A percentile compares a stretch with the other conserved stretches of the same genome.
Conservation (phyloP, 2,797 vertebrate species). For the Myotis daubentonii region DNA sequence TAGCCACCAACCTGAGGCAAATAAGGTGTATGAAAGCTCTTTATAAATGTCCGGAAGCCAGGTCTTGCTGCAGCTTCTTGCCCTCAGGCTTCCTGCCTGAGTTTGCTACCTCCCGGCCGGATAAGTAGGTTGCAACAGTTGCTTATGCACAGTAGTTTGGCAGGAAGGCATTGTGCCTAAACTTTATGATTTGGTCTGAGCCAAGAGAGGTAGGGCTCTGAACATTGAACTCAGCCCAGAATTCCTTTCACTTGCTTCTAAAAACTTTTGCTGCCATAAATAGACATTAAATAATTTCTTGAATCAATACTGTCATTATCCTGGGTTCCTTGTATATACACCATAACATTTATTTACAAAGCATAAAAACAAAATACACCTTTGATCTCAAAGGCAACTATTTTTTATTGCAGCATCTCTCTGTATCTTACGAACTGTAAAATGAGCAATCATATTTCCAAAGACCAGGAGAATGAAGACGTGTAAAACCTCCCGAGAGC, state of each 20-base stretch:
- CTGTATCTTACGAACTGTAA: neutral
- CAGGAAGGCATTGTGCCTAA: neutral
- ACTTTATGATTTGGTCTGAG: neutral
- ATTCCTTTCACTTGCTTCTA: conserved; percentile 15
- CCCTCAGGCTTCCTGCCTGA: neutral
- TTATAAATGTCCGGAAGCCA: neutral
- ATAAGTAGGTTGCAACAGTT: neutral
- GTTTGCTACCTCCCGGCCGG: neutral
- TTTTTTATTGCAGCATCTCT: neutral
- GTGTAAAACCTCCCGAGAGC: neutral
- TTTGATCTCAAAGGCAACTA: neutral
- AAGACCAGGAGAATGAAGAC: neutral
- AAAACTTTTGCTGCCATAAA: neutral
- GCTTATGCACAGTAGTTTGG: neutral
- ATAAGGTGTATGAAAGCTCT: neutral
- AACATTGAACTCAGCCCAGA: neutral
- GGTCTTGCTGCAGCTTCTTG: neutral
- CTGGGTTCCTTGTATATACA: neutral
- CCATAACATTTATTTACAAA: neutral
- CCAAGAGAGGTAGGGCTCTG: neutral
- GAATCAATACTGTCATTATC: neutral
- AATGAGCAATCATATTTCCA: neutral
- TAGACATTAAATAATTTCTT: conserved; percentile 19
- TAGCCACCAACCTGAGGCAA: neutral
- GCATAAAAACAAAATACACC: neutral